phyloP scores from a whole-genome alignment of 2,797 vertebrate species.

The Gephyroberyx darwinii region DNA sequence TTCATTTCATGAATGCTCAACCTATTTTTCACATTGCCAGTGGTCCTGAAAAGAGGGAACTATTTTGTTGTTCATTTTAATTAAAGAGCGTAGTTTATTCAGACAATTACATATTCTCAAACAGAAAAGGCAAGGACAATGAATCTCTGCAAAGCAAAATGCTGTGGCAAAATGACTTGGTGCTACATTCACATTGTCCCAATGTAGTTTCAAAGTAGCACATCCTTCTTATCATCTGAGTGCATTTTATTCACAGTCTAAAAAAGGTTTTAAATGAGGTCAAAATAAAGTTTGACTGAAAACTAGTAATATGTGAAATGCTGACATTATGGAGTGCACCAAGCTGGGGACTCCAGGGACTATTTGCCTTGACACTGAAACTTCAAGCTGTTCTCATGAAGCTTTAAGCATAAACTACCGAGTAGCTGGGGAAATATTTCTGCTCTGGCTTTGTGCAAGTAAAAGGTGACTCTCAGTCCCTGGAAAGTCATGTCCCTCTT shows the following conservation, averaged over 20 bases:
- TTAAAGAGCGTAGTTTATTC: background rate
- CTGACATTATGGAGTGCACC: constrained; percentile 6
- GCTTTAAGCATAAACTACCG: constrained; percentile 16
- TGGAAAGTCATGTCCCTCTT: constrained; percentile 30
- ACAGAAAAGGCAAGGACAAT: background rate
- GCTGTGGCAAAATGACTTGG: too few relatives aligned
- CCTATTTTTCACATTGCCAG: background rate
- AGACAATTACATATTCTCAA: background rate
- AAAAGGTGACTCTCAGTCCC: constrained; percentile 24
- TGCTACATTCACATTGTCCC: too few relatives aligned
- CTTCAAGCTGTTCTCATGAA: constrained; percentile 11
- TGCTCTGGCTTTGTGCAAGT: constrained; percentile 1
- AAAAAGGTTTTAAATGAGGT: background rate
- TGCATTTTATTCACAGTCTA: background rate
- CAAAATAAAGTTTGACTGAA: background rate
- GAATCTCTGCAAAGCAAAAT: too few relatives aligned
- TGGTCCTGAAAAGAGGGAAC: background rate
- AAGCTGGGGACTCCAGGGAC: background rate
- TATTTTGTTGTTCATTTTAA: background rate
- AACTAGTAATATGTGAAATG: constrained; percentile 5
- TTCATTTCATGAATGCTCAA: constrained; percentile 2
- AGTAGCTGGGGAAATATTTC: constrained; percentile 24
- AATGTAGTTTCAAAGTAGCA: background rate
- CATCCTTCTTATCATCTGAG: background rate
- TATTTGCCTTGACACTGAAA: constrained; percentile 4